Percentiles rank a stretch among this genome's conserved stretches.
phyloP scores from a whole-genome alignment of 2,113 vertebrate genomes.

The Cavia aperea region DNA sequence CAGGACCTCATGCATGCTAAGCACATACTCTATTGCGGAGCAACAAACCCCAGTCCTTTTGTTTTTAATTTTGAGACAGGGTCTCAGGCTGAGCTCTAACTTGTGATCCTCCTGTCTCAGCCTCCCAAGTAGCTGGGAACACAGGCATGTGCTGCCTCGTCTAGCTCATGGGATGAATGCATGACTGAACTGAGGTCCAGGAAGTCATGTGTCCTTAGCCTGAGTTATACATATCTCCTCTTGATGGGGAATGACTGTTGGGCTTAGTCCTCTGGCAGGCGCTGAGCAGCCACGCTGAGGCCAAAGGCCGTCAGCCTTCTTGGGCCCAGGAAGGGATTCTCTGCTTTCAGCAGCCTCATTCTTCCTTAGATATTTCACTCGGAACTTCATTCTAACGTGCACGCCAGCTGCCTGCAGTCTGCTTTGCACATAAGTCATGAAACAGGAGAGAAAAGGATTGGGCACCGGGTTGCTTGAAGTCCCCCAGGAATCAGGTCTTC shows the following conservation, averaged over 20 bases:
- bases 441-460: background rate
- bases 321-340: background rate
- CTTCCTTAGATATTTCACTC: background rate
- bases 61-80: background rate
- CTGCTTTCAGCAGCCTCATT: background rate
- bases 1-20: background rate
- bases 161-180: background rate
- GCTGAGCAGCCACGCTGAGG: background rate
- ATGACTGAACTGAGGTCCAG: background rate
- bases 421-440: constrained; percentile 8
- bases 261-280: background rate
- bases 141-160: background rate
- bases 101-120: background rate
- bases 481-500: background rate
- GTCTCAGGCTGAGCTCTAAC: background rate
- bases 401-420: background rate
- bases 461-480: background rate
- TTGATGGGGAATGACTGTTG: background rate
- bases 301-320: background rate
- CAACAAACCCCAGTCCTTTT: background rate
- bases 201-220: background rate
- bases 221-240: background rate
- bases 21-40: background rate
- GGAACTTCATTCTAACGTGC: background rate
- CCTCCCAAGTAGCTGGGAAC: background rate